Base-by-base conservation (phyloP, 2,888 invertebrate species). In the Cephus rjabovi region DNA sequence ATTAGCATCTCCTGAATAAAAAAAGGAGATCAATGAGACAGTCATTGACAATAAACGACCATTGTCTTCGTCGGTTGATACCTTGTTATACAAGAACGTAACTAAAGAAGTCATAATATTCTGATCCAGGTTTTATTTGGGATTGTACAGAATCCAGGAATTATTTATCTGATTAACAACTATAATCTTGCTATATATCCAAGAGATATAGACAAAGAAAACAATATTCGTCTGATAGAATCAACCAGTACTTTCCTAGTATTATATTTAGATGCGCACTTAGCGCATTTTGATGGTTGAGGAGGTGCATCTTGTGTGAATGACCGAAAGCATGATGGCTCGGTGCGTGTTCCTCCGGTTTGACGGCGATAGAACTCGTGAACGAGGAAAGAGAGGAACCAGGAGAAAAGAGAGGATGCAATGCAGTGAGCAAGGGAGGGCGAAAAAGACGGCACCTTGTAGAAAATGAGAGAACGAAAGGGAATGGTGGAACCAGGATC, bases 301-400 rank as follows among this genome's bases (percentile, higher is more conserved):
- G 85, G 83, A 87, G 87, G 85, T 88, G 86, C 87, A 85, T 83
- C 83, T 82, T 86, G 86, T 88, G 88, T 87, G 87, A 88, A 88
- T 85, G 89, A 88, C 89, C 89, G 87, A 87, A 83, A 84, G 81
- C 82, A 83, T 79, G 82, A 81, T 80, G 81, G 78, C 79, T 81
- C 80, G 81, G 80, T 81, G 82, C 80, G 83, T 80, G 80, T 79
- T 83, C 82, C 80, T 31, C 76, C 77, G 78, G 79, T 81, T 83
- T 85, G 86, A 81, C 79, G 82, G 78, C 79, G 78, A 76, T 78
- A 79, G 81, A 83, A 69, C 79, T 77, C 79, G 81, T 79, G 76
- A 75, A 79, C 75, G 78, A 81, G 77, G 83, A 82, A 77, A 75
- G 79, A 80, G 82, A 81, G 79, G 75, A 75, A 68, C 33, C 68